Conservation (phyloP, 2,113 vertebrate species). For the Bambusicola thoracicus region DNA sequence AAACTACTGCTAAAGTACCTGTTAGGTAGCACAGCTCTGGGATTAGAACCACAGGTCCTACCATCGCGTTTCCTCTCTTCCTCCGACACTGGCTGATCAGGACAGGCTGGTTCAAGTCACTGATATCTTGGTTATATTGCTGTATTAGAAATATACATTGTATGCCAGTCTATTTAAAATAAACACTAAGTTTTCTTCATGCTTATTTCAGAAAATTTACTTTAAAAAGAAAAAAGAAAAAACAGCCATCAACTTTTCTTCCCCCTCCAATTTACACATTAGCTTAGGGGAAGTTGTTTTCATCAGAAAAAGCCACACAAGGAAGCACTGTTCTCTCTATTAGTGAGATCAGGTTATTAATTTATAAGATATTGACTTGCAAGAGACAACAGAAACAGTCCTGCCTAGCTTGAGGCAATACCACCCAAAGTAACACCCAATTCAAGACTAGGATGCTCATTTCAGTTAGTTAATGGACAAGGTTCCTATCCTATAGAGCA, state of each 20-base stretch:
- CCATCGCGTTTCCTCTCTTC: conserved; percentile 62
- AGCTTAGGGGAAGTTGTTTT: not conserved
- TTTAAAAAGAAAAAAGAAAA: not conserved
- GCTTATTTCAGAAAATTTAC: not conserved
- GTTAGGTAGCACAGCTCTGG: conserved; percentile 95
- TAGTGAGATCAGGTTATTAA: not conserved
- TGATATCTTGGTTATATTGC: conserved; percentile 91
- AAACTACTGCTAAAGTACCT: conserved; percentile 73
- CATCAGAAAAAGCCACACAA: not conserved
- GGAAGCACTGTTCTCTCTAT: not conserved
- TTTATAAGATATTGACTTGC: not conserved
- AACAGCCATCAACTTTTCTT: not conserved
- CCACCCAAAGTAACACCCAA: not conserved
- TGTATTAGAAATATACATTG: conserved; percentile 39
- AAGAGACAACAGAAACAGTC: not conserved
- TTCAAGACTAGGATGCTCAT: not conserved
- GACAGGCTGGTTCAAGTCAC: conserved; percentile 86
- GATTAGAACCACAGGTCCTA: conserved; percentile 85
- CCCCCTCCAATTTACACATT: not conserved
- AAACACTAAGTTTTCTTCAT: not conserved
- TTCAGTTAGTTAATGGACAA: not conserved
- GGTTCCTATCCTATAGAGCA: not conserved
- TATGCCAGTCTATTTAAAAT: not conserved
- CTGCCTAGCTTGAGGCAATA: not conserved
- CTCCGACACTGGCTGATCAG: conserved; percentile 86